Evolutionary conservation across 1,140 invertebrate genomes (phyloP).

Genomic region (Tetramorium simillimum): DNA sequence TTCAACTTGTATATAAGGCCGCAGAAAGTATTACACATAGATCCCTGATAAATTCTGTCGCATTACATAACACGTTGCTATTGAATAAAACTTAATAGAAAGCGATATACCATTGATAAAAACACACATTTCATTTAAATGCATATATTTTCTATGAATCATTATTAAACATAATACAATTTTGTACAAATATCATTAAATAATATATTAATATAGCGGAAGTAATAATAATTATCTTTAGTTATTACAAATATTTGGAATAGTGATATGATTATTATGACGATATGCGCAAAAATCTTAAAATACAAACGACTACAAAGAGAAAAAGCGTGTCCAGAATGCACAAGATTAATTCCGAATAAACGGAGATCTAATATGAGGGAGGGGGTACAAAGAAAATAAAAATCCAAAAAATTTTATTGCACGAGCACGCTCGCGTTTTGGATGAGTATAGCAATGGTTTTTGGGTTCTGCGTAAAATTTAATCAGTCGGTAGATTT

Average conservation of each 20-base stretch:
- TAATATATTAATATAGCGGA: constrained; percentile 51
- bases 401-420: constrained; percentile 27
- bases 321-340: constrained; percentile 13
- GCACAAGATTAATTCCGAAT: constrained; percentile 52
- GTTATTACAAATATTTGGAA: constrained; percentile 36
- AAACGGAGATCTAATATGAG: constrained; percentile 24
- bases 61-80: neutral
- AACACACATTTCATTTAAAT: constrained; percentile 32
- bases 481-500: neutral
- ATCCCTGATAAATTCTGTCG: neutral
- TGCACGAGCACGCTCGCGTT: neutral
- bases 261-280: constrained; percentile 42
- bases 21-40: constrained; percentile 9
- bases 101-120: neutral
- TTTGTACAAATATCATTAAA: constrained; percentile 64
- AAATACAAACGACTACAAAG: constrained; percentile 41
- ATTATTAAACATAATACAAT: constrained; percentile 63
- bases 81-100: neutral
- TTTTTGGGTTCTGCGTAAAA: neutral
- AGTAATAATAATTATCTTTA: constrained; percentile 23
- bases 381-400: neutral
- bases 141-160: constrained; percentile 51
- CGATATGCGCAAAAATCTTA: constrained; percentile 35
- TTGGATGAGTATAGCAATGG: neutral
- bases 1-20: neutral